Evolutionary conservation across 1,140 invertebrate species (phyloP).

Genomic region (Ericerus pela): DNA sequence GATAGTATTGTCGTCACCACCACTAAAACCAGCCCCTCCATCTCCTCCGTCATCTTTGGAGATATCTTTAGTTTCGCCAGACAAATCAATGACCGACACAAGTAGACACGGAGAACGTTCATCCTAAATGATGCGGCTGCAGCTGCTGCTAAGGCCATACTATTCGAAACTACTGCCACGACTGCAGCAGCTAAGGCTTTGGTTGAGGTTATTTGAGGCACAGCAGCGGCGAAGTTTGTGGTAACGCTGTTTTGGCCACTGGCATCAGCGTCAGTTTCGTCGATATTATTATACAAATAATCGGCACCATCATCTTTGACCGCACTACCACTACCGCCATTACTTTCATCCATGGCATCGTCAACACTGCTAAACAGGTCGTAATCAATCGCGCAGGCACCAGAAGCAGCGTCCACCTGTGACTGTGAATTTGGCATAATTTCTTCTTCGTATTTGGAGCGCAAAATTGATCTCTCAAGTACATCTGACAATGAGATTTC

Average conservation of each 20-base stretch:
- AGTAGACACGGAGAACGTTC: not conserved
- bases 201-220: not conserved
- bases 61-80: not conserved
- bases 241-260: no score
- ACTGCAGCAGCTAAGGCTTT: no score
- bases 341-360: no score
- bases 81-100: not conserved
- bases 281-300: conserved; percentile 1
- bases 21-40: no score
- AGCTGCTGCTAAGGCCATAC: no score
- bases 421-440: no score
- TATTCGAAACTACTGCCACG: no score
- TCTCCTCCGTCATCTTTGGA: no score
- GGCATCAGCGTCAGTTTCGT: not conserved
- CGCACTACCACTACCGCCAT: not conserved
- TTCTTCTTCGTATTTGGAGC: not conserved
- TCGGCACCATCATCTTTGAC: not conserved
- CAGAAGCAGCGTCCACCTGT: not conserved
- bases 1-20: not conserved
- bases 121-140: no score
- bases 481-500: not conserved
- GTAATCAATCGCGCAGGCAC: not conserved
- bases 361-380: not conserved
- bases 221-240: no score
- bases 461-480: not conserved